Evolutionary conservation across 2,797 vertebrate species (phyloP), one percentile per base, ranked within the genome.

Genomic region (Catamblyrhynchus diadema): DNA sequence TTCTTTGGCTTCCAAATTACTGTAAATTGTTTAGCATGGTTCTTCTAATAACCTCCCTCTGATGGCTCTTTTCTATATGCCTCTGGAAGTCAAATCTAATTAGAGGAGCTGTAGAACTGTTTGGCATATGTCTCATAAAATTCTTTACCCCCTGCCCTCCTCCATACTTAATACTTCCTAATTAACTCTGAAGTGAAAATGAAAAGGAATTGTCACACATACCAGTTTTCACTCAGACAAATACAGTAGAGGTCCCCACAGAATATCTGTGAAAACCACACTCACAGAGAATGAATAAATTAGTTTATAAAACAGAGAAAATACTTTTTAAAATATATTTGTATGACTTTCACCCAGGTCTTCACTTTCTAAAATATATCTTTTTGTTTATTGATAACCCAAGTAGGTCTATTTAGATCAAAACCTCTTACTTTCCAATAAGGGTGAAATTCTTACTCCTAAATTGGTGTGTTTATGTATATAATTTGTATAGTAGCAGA

Each of bases 151-250:
- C 30, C 50, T 93, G 45, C 45, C 37, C 80, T 96, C 44, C 35
- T 93, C 37, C 69, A 60, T 83, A 84, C 62, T 86, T 94, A 95
- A 90, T 94, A 75, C 9, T 74, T 91, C 79, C 89, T 95, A 97
- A 95, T 97, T 97, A 97, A 94, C 39, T 93, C 57, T 62, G 74
- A 82, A 92, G 94, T 84, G 12, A 82, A 96, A 96, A 87, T 56
- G 25, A 81, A 92, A 95, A 94, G 6, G 57, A 96, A 60, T 78
- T 81, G 69, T 83, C 79, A 94, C 23, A 59, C 27, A 22, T 59
- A 85, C 10, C 32, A 62, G 25, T 81, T 93, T 96, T 87, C 62
- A 92, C 25, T 11, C 45, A 90, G 67, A 66, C 41, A 93, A 88
- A 86, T 30, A 54, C 19, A 71, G 32, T 3, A 48, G 42, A 80